Evolutionary conservation across 2,888 invertebrate genomes (phyloP).

Genomic region (Thalpophila matura): DNA sequence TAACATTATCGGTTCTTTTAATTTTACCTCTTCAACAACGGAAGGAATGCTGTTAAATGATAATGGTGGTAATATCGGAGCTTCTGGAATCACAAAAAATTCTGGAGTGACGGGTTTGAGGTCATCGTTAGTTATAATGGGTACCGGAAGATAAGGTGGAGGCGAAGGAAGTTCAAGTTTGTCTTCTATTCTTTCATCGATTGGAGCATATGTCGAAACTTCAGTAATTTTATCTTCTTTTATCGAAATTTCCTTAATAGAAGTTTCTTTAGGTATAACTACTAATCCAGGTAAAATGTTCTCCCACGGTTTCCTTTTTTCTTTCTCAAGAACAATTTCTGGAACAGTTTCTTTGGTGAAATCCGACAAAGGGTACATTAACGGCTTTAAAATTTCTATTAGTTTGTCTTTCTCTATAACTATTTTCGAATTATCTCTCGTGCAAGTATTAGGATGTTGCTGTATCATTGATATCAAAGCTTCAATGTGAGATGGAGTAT

Average conservation of each 20-base stretch:
- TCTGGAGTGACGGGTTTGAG: background rate
- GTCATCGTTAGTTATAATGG: background rate
- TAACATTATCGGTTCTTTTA: slow-evolving; percentile 1
- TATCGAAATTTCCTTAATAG: background rate
- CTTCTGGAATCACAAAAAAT: slow-evolving; percentile 6
- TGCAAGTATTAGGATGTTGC: slow-evolving; percentile 12
- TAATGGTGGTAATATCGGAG: slow-evolving; percentile 11
- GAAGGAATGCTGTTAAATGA: background rate
- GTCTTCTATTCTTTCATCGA: background rate
- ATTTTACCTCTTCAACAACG: background rate
- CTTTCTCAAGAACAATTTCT: background rate
- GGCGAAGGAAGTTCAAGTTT: background rate
- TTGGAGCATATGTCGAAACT: background rate
- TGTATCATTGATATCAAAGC: slow-evolving; percentile 46
- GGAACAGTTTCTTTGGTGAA: slow-evolving; percentile 3
- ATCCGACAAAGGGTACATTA: background rate
- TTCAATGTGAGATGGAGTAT: slow-evolving; percentile 51
- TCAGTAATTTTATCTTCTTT: background rate
- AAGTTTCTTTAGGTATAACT: background rate
- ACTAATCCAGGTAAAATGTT: background rate
- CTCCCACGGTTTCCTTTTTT: slow-evolving; percentile 6
- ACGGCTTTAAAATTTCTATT: slow-evolving; percentile 10
- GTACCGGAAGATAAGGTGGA: no score
- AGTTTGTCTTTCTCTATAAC: slow-evolving; percentile 23
- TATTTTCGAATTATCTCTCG: slow-evolving; percentile 9